Base-by-base conservation (phyloP, 2,888 invertebrate genomes). In the Dasysyrphus albostriatus region DNA sequence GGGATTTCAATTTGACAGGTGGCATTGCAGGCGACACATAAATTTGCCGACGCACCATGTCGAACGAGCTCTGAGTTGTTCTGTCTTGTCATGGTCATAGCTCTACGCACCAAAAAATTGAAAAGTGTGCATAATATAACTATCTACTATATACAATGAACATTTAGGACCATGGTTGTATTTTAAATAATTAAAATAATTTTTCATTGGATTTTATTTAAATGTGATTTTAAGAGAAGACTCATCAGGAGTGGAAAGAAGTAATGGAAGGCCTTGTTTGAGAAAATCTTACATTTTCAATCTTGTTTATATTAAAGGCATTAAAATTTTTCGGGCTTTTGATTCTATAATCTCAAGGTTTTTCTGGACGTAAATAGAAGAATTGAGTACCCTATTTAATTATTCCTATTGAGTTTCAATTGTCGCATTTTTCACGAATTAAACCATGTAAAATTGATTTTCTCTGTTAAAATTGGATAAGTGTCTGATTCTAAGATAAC, bases 1-100 rank as follows among this genome's bases (percentile, higher is more conserved):
- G 89, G 90, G 89, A 89, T 90, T 90, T 88, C 89, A 74, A 89
- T 89, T 89, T 90, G 90, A 90, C 90, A 90, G 88, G 88, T 88
- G 88, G 88, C 88, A 89, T 75, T 85, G 85, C 75, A 88, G 81
- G 81, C 88, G 85, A 88, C 85, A 76, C 80, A 85, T 83, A 87
- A 87, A 83, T 87, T 87, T 61, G 87, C 75, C 63, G 44, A 12
- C 14, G 42, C 63, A 29, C 58, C 65, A 8, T 54, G 14, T 54
- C 83, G 34, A 83, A 49, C 49, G 39, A 59, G 54, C 54, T 42
- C 16, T 65, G 47, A 47, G 65, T 67, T 63, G 65, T 67, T 63
- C n/a, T 51, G 34, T 51, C 65, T 65, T 49, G 19, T 32, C 29
- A 44, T 44, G n/a, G 44, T 65, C 8, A 44, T 44, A 34, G 4